Base-by-base conservation (phyloP, 2,888 invertebrate species). In the Agonum fuliginosum region DNA sequence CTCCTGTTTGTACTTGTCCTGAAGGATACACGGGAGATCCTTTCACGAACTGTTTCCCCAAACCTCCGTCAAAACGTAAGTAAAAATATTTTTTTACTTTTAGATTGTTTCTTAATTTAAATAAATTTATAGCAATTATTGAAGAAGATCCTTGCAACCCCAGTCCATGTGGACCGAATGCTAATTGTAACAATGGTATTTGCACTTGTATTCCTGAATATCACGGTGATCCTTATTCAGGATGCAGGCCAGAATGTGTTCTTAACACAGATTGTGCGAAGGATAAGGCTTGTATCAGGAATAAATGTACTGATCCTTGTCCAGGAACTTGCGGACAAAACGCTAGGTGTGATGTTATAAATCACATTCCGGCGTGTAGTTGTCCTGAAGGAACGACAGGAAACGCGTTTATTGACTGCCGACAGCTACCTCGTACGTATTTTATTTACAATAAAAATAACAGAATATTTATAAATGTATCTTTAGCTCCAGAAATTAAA, bases 11-110 rank as follows among this genome's bases (percentile, higher is more conserved):
- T 83, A 91, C 90, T 17, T 95, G 95, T 83, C 87, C 89, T 1
- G 86, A 89, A 22, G 92, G 93, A 65, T 94, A 91, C 81, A 90
- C 89, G 6, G 95, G 95, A 14, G 93, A 95, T 88, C 93, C 95
- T n/a, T 94, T 94, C 83, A 90, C 87, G 78, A 90, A 88, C 81
- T 94, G 94, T 82, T 86, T 88, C 41, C 84, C 87, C 12, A 88
- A 90, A 84, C 90, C 90, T 65, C 54, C 54, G 5, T 87, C 87
- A 76, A 48, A 51, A 80, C 88, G 91, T 89, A 90, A 88, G 87
- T 75, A 70, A 0, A 34, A 30, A 10, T 30, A 46, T 51, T 51
- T 8, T 62, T 19, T 19, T 20, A 24, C 48, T 8, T 30, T 14
- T 14, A 43, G 5, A 43, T 43, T 43, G 43, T 43, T 12, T n/a